phyloP scores from a whole-genome alignment of 2,797 vertebrate species.

The Spea hammondii region DNA sequence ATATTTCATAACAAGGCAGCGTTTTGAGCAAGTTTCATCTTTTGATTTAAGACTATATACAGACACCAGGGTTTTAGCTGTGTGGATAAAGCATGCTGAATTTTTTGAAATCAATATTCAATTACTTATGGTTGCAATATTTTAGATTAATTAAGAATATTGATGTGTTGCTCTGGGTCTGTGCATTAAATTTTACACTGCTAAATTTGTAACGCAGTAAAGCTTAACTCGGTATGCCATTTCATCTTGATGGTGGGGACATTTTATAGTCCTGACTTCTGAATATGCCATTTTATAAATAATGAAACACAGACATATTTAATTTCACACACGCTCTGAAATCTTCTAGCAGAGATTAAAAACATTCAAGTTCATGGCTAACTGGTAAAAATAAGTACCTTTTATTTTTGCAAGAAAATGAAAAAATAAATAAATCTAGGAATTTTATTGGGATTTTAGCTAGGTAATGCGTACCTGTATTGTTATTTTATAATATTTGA shows the following conservation, averaged over 20 bases:
- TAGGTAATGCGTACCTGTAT: no score
- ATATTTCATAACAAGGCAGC: constrained; percentile 36
- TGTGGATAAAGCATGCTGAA: constrained; percentile 31
- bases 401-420: background rate
- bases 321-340: constrained; percentile 27
- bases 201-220: constrained; percentile 40
- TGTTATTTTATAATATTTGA: no score
- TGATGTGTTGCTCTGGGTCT: constrained; percentile 38
- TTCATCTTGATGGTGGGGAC: constrained; percentile 28
- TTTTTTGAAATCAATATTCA: constrained; percentile 49
- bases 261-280: constrained; percentile 32
- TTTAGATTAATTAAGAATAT: constrained; percentile 51
- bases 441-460: no score
- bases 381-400: background rate
- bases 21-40: constrained; percentile 7
- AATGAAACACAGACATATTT: constrained; percentile 26
- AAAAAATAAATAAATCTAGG: no score
- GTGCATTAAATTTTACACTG: constrained; percentile 40
- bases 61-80: constrained; percentile 17
- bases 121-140: constrained; percentile 51
- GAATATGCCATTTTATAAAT: constrained; percentile 41
- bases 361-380: background rate
- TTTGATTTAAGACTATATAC: constrained; percentile 20
- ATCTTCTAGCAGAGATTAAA: constrained; percentile 9
- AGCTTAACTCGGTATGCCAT: constrained; percentile 35